Conservation (phyloP, 1,140 invertebrate species). For the Homalodisca vitripennis region DNA sequence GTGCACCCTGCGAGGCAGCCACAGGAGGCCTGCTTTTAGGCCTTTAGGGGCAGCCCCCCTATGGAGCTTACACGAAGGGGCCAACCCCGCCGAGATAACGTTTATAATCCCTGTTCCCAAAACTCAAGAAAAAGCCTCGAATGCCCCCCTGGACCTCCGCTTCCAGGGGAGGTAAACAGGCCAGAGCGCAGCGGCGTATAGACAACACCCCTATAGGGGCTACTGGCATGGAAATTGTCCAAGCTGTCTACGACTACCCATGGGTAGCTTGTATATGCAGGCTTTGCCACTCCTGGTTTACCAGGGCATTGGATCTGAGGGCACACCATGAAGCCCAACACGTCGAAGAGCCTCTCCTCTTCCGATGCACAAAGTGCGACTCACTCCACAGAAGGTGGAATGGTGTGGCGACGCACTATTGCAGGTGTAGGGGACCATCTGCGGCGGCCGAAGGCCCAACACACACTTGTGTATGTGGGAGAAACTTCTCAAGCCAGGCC, state of each 20-base stretch:
- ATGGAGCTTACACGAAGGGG: background rate
- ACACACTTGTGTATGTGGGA: background rate
- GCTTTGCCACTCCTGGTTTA: no score
- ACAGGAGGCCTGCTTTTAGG: background rate
- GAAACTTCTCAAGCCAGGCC: background rate
- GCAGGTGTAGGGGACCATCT: background rate
- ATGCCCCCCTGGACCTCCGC: background rate
- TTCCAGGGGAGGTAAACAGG: background rate
- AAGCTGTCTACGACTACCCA: background rate
- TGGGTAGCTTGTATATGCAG: background rate
- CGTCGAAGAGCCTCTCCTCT: background rate
- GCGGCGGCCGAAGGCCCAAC: no score
- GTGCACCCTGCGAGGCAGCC: no score
- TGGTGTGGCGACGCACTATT: background rate
- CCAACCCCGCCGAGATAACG: background rate
- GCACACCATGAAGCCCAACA: no score
- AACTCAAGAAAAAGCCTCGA: no score
- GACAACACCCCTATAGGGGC: constrained; percentile 2
- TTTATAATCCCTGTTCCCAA: background rate
- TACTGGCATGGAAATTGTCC: no score
- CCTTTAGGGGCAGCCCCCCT: background rate
- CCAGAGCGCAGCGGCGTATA: no score
- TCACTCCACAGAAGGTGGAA: background rate
- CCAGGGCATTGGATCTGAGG: background rate
- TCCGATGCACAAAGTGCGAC: background rate